Percentiles rank a stretch among this genome's conserved stretches.
Conservation (phyloP, 2,797 vertebrate species). For the Channa striata region DNA sequence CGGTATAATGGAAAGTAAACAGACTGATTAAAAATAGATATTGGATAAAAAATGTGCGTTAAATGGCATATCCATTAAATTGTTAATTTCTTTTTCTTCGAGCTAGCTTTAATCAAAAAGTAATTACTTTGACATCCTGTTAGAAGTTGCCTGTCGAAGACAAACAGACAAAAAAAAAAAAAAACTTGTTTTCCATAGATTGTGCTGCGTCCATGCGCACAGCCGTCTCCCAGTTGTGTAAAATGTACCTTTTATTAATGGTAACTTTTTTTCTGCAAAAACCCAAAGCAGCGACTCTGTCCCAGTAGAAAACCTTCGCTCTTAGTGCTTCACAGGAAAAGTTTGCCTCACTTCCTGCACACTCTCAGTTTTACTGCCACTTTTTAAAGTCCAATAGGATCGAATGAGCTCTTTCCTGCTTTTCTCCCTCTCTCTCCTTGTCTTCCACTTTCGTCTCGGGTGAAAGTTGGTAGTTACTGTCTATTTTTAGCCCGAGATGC, state of each 20-base stretch:
- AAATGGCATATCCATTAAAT: background rate
- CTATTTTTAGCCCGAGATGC: conserved; percentile 72
- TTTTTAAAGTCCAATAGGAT: conserved; percentile 59
- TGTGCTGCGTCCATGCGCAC: conserved; percentile 42
- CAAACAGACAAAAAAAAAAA: conserved; percentile 12
- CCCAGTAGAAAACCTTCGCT: conserved; percentile 51
- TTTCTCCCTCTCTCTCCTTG: conserved; percentile 32
- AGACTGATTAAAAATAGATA: conserved; percentile 12
- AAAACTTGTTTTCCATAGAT: conserved; percentile 8
- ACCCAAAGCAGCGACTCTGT: conserved; percentile 49
- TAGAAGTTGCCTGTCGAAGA: background rate
- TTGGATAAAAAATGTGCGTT: too few species aligned
- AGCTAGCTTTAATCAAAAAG: conserved; percentile 6
- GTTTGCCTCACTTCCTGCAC: conserved; percentile 65
- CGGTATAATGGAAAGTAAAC: background rate
- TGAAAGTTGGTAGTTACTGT: conserved; percentile 60
- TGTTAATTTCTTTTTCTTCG: background rate
- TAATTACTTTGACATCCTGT: conserved; percentile 14
- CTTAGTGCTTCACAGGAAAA: conserved; percentile 53
- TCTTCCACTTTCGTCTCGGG: conserved; percentile 50
- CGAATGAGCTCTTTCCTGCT: conserved; percentile 48
- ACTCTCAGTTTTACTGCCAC: conserved; percentile 51
- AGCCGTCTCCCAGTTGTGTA: conserved; percentile 21
- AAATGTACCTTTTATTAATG: conserved; percentile 57
- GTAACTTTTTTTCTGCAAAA: conserved; percentile 36